Base-by-base conservation (phyloP, 1,140 invertebrate genomes). In the Chionoecetes opilio region DNA sequence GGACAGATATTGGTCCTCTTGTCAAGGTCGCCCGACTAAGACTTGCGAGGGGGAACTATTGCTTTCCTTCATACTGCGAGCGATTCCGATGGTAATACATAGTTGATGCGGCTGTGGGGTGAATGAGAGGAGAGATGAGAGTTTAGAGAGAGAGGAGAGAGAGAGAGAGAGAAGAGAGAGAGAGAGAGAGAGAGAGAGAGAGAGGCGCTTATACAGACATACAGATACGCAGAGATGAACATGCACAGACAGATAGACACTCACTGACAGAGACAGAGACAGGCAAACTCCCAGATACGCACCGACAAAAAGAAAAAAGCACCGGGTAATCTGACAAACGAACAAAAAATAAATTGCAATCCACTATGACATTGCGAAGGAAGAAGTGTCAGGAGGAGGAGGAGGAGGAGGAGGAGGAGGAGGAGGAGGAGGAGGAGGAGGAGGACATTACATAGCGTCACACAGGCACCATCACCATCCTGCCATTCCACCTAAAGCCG, bases 101-200 rank as follows among this genome's bases (percentile, higher is more conserved):
- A 75, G 0, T 21, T n/a, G 63, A 75, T 75, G 63, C 63, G 2
- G 63, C 63, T 26, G 21, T n/a, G 63, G 63, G 41, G 41, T 8
- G 41, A 14, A 46, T 5, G 41, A 46, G 14, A 14, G 41, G 41
- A 46, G 41, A 6, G 63, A 75, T 9, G 53, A 75, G 46, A 14
- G 46, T 53, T 53, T 14, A 41, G 21, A 26, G 63, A 8, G n/a
- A 5, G 8, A 26, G n/a, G 63, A 75, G 63, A 75, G 63, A 75
- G 63, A 75, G 63, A 75, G 63, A 75, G 63, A 75, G 63, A 75
- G 63, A 75, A 75, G 63, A 75, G 63, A 75, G 63, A 75, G 63
- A 75, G 63, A 75, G 63, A 75, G 63, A 75, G 63, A 75, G 53
- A 63, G 53, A 63, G 53, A 63, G 63, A 75, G 63, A 75, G 63